Conservation (phyloP, 2,888 invertebrate species). For the Eilema griseolum region DNA sequence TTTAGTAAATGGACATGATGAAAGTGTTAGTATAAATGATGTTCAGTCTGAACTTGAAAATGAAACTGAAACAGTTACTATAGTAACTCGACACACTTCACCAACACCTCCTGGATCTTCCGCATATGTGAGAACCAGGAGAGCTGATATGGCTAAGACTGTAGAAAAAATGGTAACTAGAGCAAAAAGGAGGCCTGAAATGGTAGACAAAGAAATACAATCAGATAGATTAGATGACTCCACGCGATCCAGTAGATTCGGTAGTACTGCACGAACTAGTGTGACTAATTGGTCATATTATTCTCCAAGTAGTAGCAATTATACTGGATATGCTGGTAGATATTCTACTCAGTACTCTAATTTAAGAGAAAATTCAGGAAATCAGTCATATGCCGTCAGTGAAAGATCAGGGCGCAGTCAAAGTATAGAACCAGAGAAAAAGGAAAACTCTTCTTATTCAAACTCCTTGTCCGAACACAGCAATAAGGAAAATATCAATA, state of each 20-base stretch:
- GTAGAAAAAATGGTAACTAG: slow-evolving; percentile 90
- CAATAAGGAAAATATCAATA: slow-evolving; percentile 49
- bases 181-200: slow-evolving; percentile 85
- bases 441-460: slow-evolving; percentile 59
- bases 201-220: slow-evolving; percentile 91
- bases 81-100: slow-evolving; percentile 92
- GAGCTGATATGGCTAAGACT: slow-evolving; percentile 91
- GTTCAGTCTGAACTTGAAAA: slow-evolving; percentile 55
- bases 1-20: slow-evolving; percentile 43
- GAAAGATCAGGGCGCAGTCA: slow-evolving; percentile 76
- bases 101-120: slow-evolving; percentile 91
- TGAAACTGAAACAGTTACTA: slow-evolving; percentile 84
- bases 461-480: slow-evolving; percentile 55
- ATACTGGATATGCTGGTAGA: slow-evolving; percentile 82
- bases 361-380: slow-evolving; percentile 66
- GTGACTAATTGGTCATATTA: slow-evolving; percentile 89
- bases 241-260: slow-evolving; percentile 89
- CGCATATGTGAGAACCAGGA: slow-evolving; percentile 88
- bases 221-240: slow-evolving; percentile 91
- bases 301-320: slow-evolving; percentile 76
- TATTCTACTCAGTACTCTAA: slow-evolving; percentile 81
- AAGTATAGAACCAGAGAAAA: slow-evolving; percentile 72
- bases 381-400: slow-evolving; percentile 58
- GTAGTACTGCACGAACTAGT: slow-evolving; percentile 86
- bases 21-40: slow-evolving; percentile 42